Evolutionary conservation across 2,797 vertebrate genomes (phyloP).

Genomic region (Chrysocyon brachyurus): DNA sequence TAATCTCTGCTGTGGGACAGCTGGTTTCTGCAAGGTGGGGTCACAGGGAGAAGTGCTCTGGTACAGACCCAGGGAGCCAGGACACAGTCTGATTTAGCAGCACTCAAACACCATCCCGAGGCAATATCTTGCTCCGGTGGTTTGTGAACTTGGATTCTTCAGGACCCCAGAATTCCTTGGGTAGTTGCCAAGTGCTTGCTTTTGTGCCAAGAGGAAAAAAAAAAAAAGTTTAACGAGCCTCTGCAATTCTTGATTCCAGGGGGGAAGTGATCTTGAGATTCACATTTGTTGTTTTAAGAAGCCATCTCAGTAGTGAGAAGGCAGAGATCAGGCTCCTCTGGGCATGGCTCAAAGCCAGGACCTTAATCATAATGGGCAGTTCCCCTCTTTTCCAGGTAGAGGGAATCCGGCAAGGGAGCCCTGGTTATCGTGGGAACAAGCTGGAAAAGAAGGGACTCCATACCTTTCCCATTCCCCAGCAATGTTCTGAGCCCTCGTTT

Average conservation of each 20-base stretch:
- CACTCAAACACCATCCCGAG: slow-evolving; percentile 44
- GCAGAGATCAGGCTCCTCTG: background rate
- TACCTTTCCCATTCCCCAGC: background rate
- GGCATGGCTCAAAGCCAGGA: background rate
- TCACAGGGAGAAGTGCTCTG: background rate
- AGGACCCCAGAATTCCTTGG: slow-evolving; percentile 72
- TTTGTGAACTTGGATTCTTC: slow-evolving; percentile 75
- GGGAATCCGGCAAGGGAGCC: background rate
- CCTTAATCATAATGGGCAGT: background rate
- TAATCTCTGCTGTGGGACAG: background rate
- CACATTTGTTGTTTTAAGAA: slow-evolving; percentile 11
- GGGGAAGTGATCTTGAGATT: slow-evolving; percentile 65
- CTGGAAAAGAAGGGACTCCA: background rate
- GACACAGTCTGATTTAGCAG: background rate
- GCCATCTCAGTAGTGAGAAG: background rate
- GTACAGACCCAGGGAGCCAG: background rate
- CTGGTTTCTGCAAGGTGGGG: slow-evolving; percentile 54
- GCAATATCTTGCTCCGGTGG: slow-evolving; percentile 70
- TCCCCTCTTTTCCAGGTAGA: background rate
- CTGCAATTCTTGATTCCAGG: slow-evolving; percentile 67
- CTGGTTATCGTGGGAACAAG: background rate
- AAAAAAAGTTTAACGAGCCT: slow-evolving; percentile 60
- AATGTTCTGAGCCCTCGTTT: background rate
- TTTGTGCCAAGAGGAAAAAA: slow-evolving; percentile 63
- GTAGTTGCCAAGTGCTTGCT: slow-evolving; percentile 68